Evolutionary conservation across 2,113 vertebrate species (phyloP), one percentile per base, ranked within the genome.

Genomic region (Sinocyclocheilus anophthalmus): DNA sequence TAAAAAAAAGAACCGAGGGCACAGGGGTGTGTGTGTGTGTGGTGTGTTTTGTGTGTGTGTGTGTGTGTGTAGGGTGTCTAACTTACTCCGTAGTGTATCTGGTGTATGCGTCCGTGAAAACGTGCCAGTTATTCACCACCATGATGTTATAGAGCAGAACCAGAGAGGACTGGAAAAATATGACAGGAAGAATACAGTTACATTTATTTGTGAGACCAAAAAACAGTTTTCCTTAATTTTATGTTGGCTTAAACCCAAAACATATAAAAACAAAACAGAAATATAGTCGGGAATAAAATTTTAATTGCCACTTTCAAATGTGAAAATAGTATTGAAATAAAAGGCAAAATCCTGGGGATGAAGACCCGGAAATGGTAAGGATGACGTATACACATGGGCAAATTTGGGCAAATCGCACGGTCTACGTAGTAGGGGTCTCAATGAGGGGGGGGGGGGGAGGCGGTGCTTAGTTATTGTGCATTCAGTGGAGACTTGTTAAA

Each of bases 51-150:
- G 42, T 45, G 42, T 45, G 42, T 45, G 42, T 45, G 42, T 45
- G 8, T 45, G 42, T 45, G 16, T 39, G 45, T 12, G 22, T 50
- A 3, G 67, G 33, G n/a, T 13, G 3, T 26, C n/a, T n/a, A 6
- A 39, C 95, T 93, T 90, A 95, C 94, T 93, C 92, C 5, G 92
- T 91, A 85, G 96, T 93, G 26, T 96, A 96, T 96, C 96, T 96
- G 76, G 93, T 94, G 91, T 95, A 99, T 0, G 95, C 98, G 0
- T 99, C 97, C 92, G 99, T 87, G 90, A 99, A 97, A 81, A 97
- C 97, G 88, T 99, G 98, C 98, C 98, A 99, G 94, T 99, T 99
- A 93, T 99, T 99, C 39, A 99, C 97, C 45, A 99, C 93, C 98
- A 99, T 99, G 87, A 99, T 91, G 5, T 99, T 92, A 93, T 98